Base-by-base conservation (phyloP, 2,113 vertebrate genomes). In the Marcusenius ussheri region DNA sequence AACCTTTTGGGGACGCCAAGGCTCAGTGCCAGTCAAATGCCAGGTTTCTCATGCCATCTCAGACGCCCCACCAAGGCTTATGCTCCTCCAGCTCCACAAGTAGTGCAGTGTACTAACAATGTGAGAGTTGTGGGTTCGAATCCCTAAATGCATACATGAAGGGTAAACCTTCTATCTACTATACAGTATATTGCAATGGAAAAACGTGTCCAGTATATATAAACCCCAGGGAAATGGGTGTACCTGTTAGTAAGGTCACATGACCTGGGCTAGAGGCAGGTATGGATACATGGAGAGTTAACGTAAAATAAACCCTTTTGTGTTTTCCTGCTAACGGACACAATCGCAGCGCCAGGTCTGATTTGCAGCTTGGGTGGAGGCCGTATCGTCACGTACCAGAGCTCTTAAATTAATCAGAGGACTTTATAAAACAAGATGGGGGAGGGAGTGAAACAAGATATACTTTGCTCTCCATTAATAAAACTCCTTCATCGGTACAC, bases 341-440 rank as follows among this genome's bases (percentile, higher is more conserved):
- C 1, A 47, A 77, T 47, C 17, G 8, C 3, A 24, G 45, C 3
- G 4, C 24, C 21, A 3, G 3, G 7, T 84, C 83, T n/a, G 45
- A 46, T 84, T 84, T 84, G 47, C 85, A 35, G 85, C 17, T 87
- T 11, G 24, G 50, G 6, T 35, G 50, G 24, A 39, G n/a, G 50
- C 13, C 50, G 13, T 56, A 5, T 56, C 85, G 31, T 87, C 50
- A 35, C 47, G 5, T 87, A 53, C 17, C 5, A 87, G 50, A 27
- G 85, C 50, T 87, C 85, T 87, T 53, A 50, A 80, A 89, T 50
- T 51, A 50, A 89, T 89, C 88, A 80, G 88, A 66, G n/a, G 45
- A 50, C 70, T 51, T 80, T 47, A 80, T 80, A 39, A 80, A 80
- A 80, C 21, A 51, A 27, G 27, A 19, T 10, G 24, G 6, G 31